Evolutionary conservation across 2,113 vertebrate species (phyloP), one percentile per base, ranked within the genome.

Genomic region (Excalfactoria chinensis): DNA sequence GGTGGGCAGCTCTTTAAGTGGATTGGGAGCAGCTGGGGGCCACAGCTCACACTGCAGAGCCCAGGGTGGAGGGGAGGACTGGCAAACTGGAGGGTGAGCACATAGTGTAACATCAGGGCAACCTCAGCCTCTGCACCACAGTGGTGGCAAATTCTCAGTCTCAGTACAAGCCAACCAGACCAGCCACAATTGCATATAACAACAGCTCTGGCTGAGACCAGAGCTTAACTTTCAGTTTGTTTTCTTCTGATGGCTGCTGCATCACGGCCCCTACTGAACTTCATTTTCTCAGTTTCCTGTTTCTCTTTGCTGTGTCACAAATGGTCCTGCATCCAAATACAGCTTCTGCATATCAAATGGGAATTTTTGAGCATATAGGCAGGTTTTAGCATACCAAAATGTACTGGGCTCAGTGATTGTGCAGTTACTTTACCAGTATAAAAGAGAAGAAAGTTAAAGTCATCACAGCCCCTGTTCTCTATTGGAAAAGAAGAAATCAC

Each of bases 1-100:
- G 9, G 20, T 70, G 75, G 26, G 74, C 59, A 74, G 81, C 60
- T 83, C 8, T 63, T 63, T 73, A 53, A 67, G 63, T 48, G 60
- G 77, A 79, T 67, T 80, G 84, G 93, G 79, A 89, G 94, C 91
- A 85, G 68, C 63, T 79, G 81, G 70, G 80, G 86, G 43, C 26
- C 21, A 22, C 37, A 76, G 48, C 34, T 79, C 46, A 17, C 0
- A 0, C 72, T 86, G 95, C 73, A 72, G 62, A 60, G 0, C 20
- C 0, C 0, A 56, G 55, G 62, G 8, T 35, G 62, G 28, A 66
- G 73, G 84, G 77, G 28, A 73, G 74, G 55, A 9, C 19, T 67
- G 74, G 49, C 67, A 48, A 28, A 4, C 6, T 4, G 21, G 68
- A 67, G 63, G 56, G 75, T 1, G 13, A 85, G 46, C 49, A 60